Percentiles rank a stretch among this genome's conserved stretches.
phyloP scores from a whole-genome alignment of 2,797 vertebrate species.

The Dryobates pubescens region DNA sequence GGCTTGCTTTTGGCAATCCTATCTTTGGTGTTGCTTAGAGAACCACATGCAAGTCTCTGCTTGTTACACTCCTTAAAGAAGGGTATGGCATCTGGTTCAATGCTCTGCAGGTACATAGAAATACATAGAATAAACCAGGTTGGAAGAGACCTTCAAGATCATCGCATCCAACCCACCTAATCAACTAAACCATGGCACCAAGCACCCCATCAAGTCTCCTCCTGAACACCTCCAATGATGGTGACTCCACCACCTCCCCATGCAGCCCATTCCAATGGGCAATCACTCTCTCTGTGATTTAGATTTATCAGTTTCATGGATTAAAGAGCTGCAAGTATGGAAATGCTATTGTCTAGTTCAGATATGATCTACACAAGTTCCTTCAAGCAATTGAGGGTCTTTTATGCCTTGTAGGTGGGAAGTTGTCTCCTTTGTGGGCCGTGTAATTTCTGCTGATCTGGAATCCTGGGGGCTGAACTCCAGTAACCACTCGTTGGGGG shows the following conservation, averaged over 20 bases:
- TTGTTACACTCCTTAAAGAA: not conserved
- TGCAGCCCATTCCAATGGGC: too few relatives aligned
- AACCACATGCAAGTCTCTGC: not conserved
- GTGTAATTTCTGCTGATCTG: not conserved
- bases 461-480: not conserved
- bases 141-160: too few relatives aligned
- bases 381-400: not conserved
- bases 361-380: not conserved
- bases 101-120: not conserved
- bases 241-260: too few relatives aligned
- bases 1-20: not conserved
- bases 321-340: not conserved
- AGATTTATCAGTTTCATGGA: not conserved
- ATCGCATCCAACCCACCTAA: too few relatives aligned
- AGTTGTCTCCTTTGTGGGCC: not conserved
- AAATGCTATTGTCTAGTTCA: slow-evolving; percentile 3
- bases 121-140: too few relatives aligned
- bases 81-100: not conserved
- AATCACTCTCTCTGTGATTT: too few relatives aligned
- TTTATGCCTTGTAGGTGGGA: not conserved
- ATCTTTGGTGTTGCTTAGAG: not conserved
- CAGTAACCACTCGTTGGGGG: not conserved
- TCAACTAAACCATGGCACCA: too few relatives aligned
- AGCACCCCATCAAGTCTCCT: too few relatives aligned
- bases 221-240: too few relatives aligned